A percentile compares a stretch with the other conserved stretches of the same genome.
Conservation (phyloP, 2,113 vertebrate species). For the Chloebia gouldiae region DNA sequence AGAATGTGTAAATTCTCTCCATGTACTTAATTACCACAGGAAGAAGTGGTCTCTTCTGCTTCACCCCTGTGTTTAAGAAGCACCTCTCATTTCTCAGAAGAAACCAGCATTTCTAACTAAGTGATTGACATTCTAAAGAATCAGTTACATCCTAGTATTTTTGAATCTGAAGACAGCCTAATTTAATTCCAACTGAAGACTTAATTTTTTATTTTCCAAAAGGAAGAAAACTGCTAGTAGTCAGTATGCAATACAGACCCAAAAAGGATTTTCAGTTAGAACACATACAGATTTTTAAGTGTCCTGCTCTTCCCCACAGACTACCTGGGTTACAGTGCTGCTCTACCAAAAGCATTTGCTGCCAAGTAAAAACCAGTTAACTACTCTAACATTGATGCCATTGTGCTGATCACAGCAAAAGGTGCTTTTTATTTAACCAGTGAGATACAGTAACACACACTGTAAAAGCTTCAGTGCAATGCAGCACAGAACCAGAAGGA, state of each 20-base stretch:
- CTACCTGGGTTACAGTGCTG: background rate
- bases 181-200: background rate
- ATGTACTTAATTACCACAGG: background rate
- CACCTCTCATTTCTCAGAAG: background rate
- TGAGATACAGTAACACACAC: background rate
- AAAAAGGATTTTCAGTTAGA: background rate
- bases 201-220: background rate
- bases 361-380: background rate
- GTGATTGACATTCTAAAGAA: background rate
- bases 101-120: background rate
- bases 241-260: background rate
- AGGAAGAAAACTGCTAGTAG: background rate
- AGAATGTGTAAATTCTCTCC: background rate
- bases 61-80: background rate
- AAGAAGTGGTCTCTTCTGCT: background rate
- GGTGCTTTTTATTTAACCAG: background rate
- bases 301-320: background rate
- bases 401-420: background rate
- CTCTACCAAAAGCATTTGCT: conserved; percentile 3
- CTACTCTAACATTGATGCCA: background rate
- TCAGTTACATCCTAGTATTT: background rate
- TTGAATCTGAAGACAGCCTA: background rate
- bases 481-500: background rate
- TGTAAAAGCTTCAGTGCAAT: background rate
- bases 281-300: background rate